Conservation (phyloP, 2,113 vertebrate genomes). For the Circaetus gallicus region DNA sequence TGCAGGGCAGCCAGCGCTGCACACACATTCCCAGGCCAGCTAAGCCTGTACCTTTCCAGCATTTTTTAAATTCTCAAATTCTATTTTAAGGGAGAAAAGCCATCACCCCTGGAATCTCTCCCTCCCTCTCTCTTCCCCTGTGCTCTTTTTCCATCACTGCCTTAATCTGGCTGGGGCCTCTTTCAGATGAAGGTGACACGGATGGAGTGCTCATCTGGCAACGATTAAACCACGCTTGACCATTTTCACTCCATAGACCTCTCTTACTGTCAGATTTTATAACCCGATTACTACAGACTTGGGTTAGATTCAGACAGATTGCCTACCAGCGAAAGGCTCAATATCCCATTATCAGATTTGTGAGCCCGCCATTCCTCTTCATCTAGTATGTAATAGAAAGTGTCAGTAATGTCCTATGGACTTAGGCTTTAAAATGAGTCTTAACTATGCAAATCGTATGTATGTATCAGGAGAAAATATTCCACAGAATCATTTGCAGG, state of each 20-base stretch:
- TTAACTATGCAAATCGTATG: not conserved
- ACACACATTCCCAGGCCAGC: rapidly evolving
- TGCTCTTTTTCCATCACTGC: not conserved
- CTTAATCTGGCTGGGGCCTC: not conserved
- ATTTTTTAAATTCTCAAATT: not conserved
- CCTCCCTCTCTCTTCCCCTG: not conserved
- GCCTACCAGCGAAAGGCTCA: conserved; percentile 39
- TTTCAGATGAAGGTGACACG: not conserved
- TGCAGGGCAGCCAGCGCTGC: rapidly evolving
- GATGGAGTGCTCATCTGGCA: not conserved
- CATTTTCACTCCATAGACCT: not conserved
- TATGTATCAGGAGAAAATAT: not conserved
- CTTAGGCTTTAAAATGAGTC: not conserved
- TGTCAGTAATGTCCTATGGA: not conserved
- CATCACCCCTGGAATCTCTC: not conserved
- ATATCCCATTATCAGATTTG: conserved; percentile 65
- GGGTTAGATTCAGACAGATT: conserved; percentile 52
- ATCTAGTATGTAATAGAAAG: conserved; percentile 6
- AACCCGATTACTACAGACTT: conserved; percentile 32
- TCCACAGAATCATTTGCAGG: not conserved
- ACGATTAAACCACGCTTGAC: not conserved
- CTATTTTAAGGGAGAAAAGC: not conserved
- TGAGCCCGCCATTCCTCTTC: conserved; percentile 8
- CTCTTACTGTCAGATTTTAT: conserved; percentile 13
- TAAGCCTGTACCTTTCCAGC: not conserved